A percentile compares a stretch with the other conserved stretches of the same genome.
phyloP scores from a whole-genome alignment of 2,888 invertebrate species.

The Kryphioiulus occultus region DNA sequence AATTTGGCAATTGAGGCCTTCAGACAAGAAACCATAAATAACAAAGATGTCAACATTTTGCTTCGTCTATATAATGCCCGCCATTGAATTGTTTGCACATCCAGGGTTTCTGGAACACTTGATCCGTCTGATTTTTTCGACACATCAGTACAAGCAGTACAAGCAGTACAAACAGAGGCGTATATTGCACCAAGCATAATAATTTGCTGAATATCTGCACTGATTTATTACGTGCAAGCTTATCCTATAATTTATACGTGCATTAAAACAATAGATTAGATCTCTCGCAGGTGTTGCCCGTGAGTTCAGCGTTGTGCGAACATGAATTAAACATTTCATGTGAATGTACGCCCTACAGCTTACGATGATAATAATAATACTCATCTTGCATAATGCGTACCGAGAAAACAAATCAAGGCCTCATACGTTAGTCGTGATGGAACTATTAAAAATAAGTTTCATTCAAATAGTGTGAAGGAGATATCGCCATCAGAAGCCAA shows the following conservation, averaged over 20 bases:
- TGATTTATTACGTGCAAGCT: not conserved
- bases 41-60: not conserved
- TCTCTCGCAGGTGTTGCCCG: not conserved
- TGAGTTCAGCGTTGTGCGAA: not conserved
- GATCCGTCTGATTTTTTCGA: not conserved
- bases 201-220: not conserved
- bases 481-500: too few species aligned
- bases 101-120: not conserved
- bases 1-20: not conserved
- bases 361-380: not conserved
- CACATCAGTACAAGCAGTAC: too few species aligned
- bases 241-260: constrained; percentile 1
- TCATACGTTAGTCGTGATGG: too few species aligned
- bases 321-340: not conserved
- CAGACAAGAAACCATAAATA: not conserved
- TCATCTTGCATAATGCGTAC: not conserved
- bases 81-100: not conserved
- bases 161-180: too few species aligned
- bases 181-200: not conserved
- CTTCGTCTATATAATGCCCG: not conserved
- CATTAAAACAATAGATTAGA: constrained; percentile 14
- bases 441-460: too few species aligned
- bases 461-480: too few species aligned
- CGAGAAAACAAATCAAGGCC: not conserved
- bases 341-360: not conserved